Conservation (phyloP, 2,888 invertebrate species). For the Euzetes globulus region DNA sequence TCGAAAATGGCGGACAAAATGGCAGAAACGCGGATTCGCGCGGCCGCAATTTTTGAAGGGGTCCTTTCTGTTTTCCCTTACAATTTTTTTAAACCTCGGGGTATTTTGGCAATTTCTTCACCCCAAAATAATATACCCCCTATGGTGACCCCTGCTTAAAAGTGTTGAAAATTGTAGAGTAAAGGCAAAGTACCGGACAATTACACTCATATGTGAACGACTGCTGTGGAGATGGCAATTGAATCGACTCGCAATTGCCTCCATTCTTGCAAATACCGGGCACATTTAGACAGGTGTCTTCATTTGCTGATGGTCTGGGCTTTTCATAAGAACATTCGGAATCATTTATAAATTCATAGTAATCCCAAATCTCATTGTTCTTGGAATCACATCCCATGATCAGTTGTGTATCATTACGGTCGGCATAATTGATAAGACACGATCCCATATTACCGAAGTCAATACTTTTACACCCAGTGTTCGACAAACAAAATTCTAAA, state of each 20-base stretch:
- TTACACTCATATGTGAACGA: conserved; percentile 18
- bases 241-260: not conserved
- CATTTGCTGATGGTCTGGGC: not conserved
- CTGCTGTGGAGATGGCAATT: not conserved
- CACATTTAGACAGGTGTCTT: conserved; percentile 1
- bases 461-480: not conserved
- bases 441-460: not conserved
- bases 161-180: no score
- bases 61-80: no score
- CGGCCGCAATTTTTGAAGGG: no score
- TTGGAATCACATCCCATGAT: not conserved
- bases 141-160: no score
- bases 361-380: conserved; percentile 17
- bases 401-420: not conserved
- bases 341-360: not conserved
- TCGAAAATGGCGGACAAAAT: no score
- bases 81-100: no score
- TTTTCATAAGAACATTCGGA: conserved; percentile 21
- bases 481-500: not conserved
- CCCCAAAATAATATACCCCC: no score
- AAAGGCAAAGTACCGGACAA: not conserved
- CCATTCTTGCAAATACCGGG: conserved; percentile 7
- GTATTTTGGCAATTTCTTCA: no score
- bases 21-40: no score
- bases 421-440: conserved; percentile 10